Conservation (phyloP, 2,797 vertebrate species). For the Luscinia luscinia region DNA sequence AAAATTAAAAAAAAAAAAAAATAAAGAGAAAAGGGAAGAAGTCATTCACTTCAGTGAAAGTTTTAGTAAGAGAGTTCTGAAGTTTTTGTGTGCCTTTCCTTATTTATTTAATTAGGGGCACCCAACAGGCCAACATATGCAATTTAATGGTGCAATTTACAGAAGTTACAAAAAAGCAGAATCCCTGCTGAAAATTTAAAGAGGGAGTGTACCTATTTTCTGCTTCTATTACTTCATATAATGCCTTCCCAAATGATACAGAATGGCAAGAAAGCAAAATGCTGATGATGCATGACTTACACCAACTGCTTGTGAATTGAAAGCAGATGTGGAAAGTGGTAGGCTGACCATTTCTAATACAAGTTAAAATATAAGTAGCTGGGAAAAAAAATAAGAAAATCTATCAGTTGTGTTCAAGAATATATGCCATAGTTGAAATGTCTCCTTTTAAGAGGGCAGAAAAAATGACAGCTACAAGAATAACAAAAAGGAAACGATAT, state of each 20-base stretch:
- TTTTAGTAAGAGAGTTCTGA: slow-evolving; percentile 20
- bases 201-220: slow-evolving; percentile 54
- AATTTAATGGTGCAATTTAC: slow-evolving; percentile 67
- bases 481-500: not conserved
- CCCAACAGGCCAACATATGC: slow-evolving; percentile 64
- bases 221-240: slow-evolving; percentile 58
- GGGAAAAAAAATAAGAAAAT: not conserved
- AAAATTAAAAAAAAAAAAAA: not conserved
- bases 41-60: not conserved
- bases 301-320: slow-evolving; percentile 66
- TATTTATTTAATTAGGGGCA: slow-evolving; percentile 49
- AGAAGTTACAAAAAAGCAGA: slow-evolving; percentile 53
- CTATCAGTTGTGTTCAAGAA: not conserved
- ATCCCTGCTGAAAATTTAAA: slow-evolving; percentile 71
- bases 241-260: slow-evolving; percentile 58
- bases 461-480: not conserved
- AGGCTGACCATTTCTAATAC: slow-evolving; percentile 36
- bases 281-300: slow-evolving; percentile 61
- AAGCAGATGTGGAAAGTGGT: slow-evolving; percentile 72
- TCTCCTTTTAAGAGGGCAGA: not conserved
- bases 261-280: slow-evolving; percentile 51
- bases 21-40: not conserved
- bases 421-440: not conserved
- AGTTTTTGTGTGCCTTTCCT: slow-evolving; percentile 9
- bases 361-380: not conserved